Conservation (phyloP, 2,888 invertebrate species). For the Hyalella azteca region DNA sequence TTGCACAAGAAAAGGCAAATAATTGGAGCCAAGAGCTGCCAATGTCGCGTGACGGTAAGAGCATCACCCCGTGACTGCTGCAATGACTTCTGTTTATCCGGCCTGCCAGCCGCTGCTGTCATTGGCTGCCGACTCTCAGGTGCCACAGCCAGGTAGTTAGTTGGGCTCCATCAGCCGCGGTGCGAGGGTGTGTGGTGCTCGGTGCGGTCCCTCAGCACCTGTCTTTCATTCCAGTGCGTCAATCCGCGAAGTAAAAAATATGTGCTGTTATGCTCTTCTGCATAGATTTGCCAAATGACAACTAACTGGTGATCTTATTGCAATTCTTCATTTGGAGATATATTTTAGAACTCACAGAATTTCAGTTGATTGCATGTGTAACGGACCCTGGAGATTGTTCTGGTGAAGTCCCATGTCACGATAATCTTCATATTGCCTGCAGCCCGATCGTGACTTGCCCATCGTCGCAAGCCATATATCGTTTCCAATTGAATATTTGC, state of each 20-base stretch:
- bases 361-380: too few relatives aligned
- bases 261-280: constrained; percentile 20
- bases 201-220: not conserved
- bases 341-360: too few relatives aligned
- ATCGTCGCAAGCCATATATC: too few relatives aligned
- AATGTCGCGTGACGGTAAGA: not conserved
- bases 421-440: too few relatives aligned
- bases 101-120: constrained; percentile 1
- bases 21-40: too few relatives aligned
- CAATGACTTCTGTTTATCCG: constrained; percentile 7
- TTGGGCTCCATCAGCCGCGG: constrained; percentile 4
- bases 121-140: constrained; percentile 13
- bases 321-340: too few relatives aligned
- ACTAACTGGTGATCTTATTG: not conserved
- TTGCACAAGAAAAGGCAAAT: too few relatives aligned
- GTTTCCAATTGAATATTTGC: too few relatives aligned
- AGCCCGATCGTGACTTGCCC: too few relatives aligned
- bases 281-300: not conserved
- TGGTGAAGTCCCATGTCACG: too few relatives aligned
- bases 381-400: too few relatives aligned
- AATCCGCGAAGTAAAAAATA: not conserved
- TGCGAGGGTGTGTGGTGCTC: not conserved
- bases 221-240: constrained; percentile 5
- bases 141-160: constrained; percentile 19
- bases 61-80: not conserved